Conservation (phyloP, 2,888 invertebrate genomes). For the Linnaemya tessellans region DNA sequence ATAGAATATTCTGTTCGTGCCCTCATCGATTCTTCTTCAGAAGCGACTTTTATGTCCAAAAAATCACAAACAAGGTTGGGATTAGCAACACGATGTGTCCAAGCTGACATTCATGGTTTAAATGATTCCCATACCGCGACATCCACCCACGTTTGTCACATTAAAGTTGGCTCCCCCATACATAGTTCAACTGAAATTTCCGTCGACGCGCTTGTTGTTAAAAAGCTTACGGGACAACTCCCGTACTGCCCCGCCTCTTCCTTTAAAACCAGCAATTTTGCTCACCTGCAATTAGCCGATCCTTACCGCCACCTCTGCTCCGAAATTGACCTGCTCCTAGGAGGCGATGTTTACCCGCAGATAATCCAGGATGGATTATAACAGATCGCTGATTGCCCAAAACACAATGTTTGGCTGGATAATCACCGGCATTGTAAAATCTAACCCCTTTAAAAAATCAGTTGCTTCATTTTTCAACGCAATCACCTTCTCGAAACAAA, state of each 20-base stretch:
- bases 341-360: not conserved
- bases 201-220: not conserved
- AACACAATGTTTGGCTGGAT: not conserved
- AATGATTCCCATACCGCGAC: not conserved
- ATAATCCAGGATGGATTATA: not conserved
- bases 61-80: not conserved
- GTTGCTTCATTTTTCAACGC: not conserved
- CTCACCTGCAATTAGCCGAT: too few species aligned
- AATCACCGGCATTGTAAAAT: not conserved
- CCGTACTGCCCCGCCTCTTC: not conserved
- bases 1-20: not conserved
- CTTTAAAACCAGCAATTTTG: not conserved
- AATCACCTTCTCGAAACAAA: too few species aligned
- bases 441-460: not conserved
- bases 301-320: not conserved
- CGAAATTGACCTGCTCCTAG: not conserved
- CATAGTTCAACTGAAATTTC: not conserved
- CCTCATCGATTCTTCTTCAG: not conserved
- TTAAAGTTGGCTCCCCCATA: not conserved
- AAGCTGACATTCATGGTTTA: not conserved
- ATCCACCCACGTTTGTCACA: not conserved
- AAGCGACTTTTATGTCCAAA: not conserved
- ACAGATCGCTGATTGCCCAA: not conserved
- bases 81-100: not conserved
- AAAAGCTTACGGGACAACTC: not conserved